A percentile compares a stretch with the other conserved stretches of the same genome.
Conservation (phyloP, 2,797 vertebrate species). For the Alfaro cultratus region DNA sequence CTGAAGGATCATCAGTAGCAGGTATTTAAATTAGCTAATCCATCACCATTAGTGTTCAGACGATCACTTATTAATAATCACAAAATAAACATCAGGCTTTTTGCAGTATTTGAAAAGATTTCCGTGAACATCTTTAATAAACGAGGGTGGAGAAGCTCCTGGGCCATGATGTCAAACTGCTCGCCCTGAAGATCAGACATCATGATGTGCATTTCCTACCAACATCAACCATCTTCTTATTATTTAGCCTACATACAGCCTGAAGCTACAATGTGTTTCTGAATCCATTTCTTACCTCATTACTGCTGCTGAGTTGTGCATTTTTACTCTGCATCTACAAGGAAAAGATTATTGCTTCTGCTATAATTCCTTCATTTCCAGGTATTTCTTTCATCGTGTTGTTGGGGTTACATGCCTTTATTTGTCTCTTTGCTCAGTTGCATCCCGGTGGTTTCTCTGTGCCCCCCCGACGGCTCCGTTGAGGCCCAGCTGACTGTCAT, state of each 20-base stretch:
- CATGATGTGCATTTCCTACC: slow-evolving; percentile 22
- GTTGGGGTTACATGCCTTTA: slow-evolving; percentile 6
- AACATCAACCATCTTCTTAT: slow-evolving; percentile 9
- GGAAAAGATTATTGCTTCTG: slow-evolving; percentile 14
- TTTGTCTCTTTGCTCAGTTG: slow-evolving; percentile 59
- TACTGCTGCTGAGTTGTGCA: slow-evolving; percentile 24
- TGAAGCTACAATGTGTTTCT: slow-evolving; percentile 24
- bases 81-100: too few species aligned
- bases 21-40: too few species aligned
- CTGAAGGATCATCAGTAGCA: too few species aligned
- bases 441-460: slow-evolving; percentile 81
- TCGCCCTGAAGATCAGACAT: neutral
- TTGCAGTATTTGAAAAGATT: neutral
- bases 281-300: slow-evolving; percentile 56
- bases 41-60: too few species aligned
- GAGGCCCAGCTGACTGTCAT: slow-evolving; percentile 67
- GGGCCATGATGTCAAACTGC: slow-evolving; percentile 6
- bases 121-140: neutral
- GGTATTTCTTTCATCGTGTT: neutral
- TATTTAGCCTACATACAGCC: slow-evolving; percentile 52
- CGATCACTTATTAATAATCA: too few species aligned
- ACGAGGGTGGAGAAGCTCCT: neutral
- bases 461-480: slow-evolving; percentile 74
- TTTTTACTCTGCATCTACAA: slow-evolving; percentile 14
- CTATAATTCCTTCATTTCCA: slow-evolving; percentile 9